phyloP scores from a whole-genome alignment of 2,888 invertebrate species.

The Melangyna quadrimaculata region DNA sequence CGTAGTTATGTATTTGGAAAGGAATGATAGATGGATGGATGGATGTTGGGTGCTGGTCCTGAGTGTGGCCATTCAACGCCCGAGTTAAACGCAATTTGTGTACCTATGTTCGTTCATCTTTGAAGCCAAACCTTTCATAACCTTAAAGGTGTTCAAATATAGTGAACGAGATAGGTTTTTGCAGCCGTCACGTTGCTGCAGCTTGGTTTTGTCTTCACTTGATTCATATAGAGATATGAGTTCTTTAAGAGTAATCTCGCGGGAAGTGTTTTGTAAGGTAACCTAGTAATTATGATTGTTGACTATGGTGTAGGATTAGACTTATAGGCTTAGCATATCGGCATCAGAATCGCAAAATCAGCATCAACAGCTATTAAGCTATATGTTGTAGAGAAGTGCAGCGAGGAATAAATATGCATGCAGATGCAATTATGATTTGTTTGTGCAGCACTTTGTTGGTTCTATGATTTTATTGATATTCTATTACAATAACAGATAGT shows the following conservation, averaged over 20 bases:
- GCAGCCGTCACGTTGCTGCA: neutral
- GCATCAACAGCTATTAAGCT: neutral
- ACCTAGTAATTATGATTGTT: conserved; percentile 35
- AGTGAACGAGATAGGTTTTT: conserved; percentile 52
- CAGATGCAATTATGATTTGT: conserved; percentile 26
- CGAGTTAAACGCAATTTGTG: conserved; percentile 62
- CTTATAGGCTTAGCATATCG: neutral
- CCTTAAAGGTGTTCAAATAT: conserved; percentile 53
- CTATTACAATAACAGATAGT: neutral
- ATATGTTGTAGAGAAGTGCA: neutral
- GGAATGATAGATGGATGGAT: conserved; percentile 50
- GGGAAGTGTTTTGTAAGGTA: conserved; percentile 29
- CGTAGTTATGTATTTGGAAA: conserved; percentile 43
- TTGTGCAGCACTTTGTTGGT: neutral
- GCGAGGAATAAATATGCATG: too few species aligned
- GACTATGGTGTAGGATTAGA: neutral
- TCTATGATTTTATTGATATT: neutral
- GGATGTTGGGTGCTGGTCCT: neutral
- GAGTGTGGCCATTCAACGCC: conserved; percentile 34
- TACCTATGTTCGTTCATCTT: conserved; percentile 35
- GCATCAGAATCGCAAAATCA: neutral
- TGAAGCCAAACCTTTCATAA: conserved; percentile 61
- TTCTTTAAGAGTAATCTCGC: conserved; percentile 30
- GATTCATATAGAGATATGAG: conserved; percentile 19
- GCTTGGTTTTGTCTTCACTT: conserved; percentile 19